Evolutionary conservation across 2,113 vertebrate genomes (phyloP).

Genomic region (Neolamprologus ventralis): DNA sequence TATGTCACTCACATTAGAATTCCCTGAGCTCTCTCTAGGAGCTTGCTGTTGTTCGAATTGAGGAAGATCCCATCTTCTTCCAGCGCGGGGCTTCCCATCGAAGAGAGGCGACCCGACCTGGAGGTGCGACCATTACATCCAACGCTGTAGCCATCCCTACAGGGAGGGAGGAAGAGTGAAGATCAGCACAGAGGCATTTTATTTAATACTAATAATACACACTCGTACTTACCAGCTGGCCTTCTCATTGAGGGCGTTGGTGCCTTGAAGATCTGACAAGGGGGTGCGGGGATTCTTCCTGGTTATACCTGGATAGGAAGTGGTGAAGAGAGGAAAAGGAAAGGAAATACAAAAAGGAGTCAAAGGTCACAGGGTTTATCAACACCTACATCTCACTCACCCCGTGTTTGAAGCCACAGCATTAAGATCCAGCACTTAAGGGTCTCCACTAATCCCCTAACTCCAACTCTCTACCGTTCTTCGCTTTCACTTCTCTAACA

Average conservation of each 20-base stretch:
- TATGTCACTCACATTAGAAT: constrained; percentile 85
- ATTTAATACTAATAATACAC: not conserved
- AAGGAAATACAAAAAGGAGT: not conserved
- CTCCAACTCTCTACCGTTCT: not conserved
- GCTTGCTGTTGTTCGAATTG: constrained; percentile 85
- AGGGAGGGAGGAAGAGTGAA: not conserved
- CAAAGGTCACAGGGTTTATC: not conserved
- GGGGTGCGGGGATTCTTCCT: constrained; percentile 83
- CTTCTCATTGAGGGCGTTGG: constrained; percentile 84
- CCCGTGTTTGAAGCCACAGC: not conserved
- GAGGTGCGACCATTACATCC: constrained; percentile 80
- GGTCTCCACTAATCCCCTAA: not conserved
- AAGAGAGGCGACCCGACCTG: constrained; percentile 69
- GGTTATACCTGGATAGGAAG: constrained; percentile 74
- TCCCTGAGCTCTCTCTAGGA: constrained; percentile 92
- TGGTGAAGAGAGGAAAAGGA: not conserved
- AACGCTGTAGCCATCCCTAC: constrained; percentile 58
- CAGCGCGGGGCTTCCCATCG: constrained; percentile 62
- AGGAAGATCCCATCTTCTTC: constrained; percentile 93
- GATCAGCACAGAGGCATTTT: not conserved
- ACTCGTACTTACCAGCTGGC: constrained; percentile 74
- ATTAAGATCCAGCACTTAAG: not conserved
- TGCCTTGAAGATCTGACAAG: constrained; percentile 88
- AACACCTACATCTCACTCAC: not conserved
- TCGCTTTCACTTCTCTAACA: not conserved